Conservation (phyloP, 2,113 vertebrate species). For the Mormoops blainvillei region DNA sequence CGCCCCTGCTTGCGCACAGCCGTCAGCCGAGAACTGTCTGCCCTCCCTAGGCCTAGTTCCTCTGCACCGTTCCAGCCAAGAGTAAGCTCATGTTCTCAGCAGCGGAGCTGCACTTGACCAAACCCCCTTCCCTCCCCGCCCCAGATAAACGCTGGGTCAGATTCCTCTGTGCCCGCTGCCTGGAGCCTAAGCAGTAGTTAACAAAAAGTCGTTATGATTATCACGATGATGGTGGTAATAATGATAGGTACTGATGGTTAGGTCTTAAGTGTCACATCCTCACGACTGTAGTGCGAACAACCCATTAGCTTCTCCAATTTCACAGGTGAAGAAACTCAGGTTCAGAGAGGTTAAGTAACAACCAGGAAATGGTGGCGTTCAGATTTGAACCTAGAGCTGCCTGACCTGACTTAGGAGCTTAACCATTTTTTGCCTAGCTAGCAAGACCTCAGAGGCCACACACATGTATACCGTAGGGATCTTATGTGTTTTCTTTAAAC, state of each 20-base stretch:
- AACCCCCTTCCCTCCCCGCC: neutral
- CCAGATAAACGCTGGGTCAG: neutral
- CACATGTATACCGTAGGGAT: neutral
- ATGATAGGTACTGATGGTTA: too few species aligned
- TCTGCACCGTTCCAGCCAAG: neutral
- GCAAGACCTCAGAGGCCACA: neutral
- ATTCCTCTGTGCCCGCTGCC: fast-evolving
- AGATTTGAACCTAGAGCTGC: neutral
- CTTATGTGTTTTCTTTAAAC: neutral
- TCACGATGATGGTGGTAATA: neutral
- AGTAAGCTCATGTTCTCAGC: too few species aligned
- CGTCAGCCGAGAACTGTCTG: too few species aligned
- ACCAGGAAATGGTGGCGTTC: neutral
- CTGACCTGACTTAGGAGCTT: too few species aligned
- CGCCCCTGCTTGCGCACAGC: too few species aligned
- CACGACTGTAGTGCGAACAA: too few species aligned
- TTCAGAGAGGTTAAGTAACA: neutral
- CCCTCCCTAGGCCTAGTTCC: neutral
- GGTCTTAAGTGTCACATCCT: neutral
- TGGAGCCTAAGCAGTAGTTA: neutral
- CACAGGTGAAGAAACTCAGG: neutral
- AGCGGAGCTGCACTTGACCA: neutral
- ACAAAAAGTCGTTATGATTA: fast-evolving
- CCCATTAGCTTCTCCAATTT: neutral
- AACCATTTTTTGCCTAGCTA: neutral